Evolutionary conservation across 2,113 vertebrate genomes (phyloP).

Genomic region (Hippocampus zosterae): DNA sequence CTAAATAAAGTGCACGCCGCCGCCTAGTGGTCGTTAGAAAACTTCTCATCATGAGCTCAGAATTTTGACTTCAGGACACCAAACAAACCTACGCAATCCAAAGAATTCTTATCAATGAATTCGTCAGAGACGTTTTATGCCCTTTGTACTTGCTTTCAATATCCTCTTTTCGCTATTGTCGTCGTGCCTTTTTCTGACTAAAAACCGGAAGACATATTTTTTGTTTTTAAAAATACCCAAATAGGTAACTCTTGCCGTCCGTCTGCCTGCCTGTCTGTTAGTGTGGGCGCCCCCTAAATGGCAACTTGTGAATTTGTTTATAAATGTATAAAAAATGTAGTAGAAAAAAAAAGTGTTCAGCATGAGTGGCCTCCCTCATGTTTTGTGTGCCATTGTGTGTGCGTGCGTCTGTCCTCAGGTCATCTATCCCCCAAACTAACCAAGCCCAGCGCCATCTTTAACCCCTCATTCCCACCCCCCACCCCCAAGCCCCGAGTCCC

Average conservation of each 20-base stretch:
- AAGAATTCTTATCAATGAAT: background rate
- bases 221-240: background rate
- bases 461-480: slow-evolving; percentile 17
- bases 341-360: slow-evolving; percentile 61
- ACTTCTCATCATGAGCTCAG: background rate
- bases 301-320: slow-evolving; percentile 68
- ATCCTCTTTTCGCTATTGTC: background rate
- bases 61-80: background rate
- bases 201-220: background rate
- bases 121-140: background rate
- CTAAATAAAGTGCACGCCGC: slow-evolving; percentile 16
- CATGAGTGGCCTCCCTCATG: slow-evolving; percentile 71
- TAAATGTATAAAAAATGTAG: slow-evolving; percentile 32
- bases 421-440: slow-evolving; percentile 66
- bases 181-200: background rate
- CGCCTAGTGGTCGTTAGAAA: slow-evolving; percentile 37
- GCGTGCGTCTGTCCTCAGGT: slow-evolving; percentile 70
- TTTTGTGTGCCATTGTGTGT: slow-evolving; percentile 65
- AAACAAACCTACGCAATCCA: background rate
- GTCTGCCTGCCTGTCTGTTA: slow-evolving; percentile 43
- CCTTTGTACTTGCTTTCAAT: background rate
- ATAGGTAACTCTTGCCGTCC: background rate
- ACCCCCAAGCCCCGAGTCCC: slow-evolving; percentile 30
- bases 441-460: slow-evolving; percentile 6
- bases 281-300: slow-evolving; percentile 61